These are phyloP conservation scores for Ctenopoma multispine DNA, from an alignment of 2,797 vertebrate species.

Conservation along the genomic window DNA sequence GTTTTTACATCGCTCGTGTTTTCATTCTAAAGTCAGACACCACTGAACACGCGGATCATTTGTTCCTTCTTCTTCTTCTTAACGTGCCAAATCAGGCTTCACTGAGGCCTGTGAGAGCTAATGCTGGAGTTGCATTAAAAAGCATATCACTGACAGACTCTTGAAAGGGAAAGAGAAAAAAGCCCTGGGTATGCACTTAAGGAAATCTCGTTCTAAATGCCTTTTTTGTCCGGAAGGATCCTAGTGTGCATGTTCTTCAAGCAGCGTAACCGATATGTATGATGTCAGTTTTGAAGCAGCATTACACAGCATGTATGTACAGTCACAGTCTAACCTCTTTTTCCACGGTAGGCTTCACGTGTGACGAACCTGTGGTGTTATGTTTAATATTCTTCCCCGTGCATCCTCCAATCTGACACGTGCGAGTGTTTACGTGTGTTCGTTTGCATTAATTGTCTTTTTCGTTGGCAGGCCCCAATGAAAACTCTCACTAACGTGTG, in stretches of 20 bases:
- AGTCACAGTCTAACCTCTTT: constrained; percentile 43
- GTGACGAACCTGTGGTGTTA: constrained; percentile 29
- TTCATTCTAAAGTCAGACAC: constrained; percentile 3
- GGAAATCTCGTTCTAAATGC: constrained; percentile 63
- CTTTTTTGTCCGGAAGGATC: constrained; percentile 69
- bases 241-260: constrained; percentile 73
- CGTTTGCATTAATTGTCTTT: constrained; percentile 57
- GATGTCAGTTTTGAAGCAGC: constrained; percentile 49
- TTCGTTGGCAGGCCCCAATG: constrained; percentile 87
- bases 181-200: constrained; percentile 69
- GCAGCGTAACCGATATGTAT: constrained; percentile 59
- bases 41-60: constrained; percentile 1
- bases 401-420: constrained; percentile 51
- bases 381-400: constrained; percentile 65
- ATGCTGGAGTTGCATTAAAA: constrained; percentile 35
- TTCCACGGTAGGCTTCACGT: constrained; percentile 42
- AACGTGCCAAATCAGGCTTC: constrained; percentile 54
- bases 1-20: constrained; percentile 11
- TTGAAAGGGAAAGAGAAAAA: not conserved
- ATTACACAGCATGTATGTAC: constrained; percentile 47
- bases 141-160: constrained; percentile 33
- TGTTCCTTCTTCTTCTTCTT: not conserved
- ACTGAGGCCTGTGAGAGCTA: constrained; percentile 30
- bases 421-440: constrained; percentile 3
- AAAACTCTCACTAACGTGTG: constrained; percentile 65